Base-by-base conservation (phyloP, 2,113 vertebrate species). In the Pollachius pollachius region DNA sequence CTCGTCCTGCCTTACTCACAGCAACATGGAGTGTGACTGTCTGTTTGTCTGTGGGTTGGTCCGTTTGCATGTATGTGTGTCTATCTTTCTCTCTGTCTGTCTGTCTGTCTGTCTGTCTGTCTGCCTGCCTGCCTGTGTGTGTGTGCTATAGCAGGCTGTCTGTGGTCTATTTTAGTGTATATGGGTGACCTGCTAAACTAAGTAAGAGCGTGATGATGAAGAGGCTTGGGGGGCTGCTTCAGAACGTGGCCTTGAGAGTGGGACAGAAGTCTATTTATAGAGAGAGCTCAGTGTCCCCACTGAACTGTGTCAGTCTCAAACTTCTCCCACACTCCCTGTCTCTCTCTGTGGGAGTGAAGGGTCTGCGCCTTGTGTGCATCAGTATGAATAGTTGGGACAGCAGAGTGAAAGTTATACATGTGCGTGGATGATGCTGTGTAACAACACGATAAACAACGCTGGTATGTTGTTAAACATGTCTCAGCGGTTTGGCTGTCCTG, bases 231-330 rank as follows among this genome's bases (percentile, higher is more conserved):
- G 79, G 68, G 81, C 82, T 82, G 78, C 85, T 82, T 87, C 82
- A 89, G 81, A 85, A 84, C 72, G 80, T 84, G 85, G 83, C 87
- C 85, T 82, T 85, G 82, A 84, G 87, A 87, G 83, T 77, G 89
- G 82, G 89, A 88, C 85, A 82, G 68, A 87, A 86, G 80, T 62
- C 79, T 93, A 92, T 92, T 91, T 91, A 86, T 90, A 92, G 84
- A 80, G 84, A 85, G 79, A 81, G 81, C 81, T 86, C 75, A 81
- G 75, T 83, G 86, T 92, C 87, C 87, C 79, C 23, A 70, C 71
- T 86, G 79, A 91, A 90, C 77, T 59, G 77, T 89, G 89, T 87
- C 80, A 86, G 72, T 85, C 83, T 70, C 76, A 78, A 86, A 87
- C 82, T 86, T 87, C 87, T 87, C 72, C 85, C 83, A 81, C 81